A percentile compares a stretch with the other conserved stretches of the same genome.
These are phyloP conservation scores for Palythoa grandiflora DNA, from an alignment of 92 coral and sea anemone genomes.

Conservation along the genomic window DNA sequence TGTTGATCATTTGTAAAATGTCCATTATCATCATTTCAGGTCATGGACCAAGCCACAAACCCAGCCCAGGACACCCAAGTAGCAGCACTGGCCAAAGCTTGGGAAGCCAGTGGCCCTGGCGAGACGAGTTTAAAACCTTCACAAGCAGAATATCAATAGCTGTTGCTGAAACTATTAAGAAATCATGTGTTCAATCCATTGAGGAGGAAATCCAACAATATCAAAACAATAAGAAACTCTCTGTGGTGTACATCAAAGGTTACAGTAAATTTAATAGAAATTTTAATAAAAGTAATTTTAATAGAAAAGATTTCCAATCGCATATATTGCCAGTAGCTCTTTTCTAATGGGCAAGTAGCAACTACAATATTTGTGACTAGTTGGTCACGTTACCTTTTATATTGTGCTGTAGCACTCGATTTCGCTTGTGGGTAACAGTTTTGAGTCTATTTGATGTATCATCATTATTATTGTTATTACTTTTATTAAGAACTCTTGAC, in stretches of 20 bases:
- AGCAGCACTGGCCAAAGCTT: conserved; percentile 44
- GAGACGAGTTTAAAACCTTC: conserved; percentile 83
- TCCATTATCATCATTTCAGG: not conserved
- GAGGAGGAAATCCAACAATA: conserved; percentile 71
- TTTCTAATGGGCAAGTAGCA: too few relatives aligned
- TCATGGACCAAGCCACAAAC: conserved; percentile 48
- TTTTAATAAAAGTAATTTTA: not conserved
- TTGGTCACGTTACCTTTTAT: too few relatives aligned
- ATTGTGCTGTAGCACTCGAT: too few relatives aligned
- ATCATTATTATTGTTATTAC: too few relatives aligned
- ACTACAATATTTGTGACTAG: too few relatives aligned
- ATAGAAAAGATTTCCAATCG: not conserved
- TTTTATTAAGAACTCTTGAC: too few relatives aligned
- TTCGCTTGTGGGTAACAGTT: too few relatives aligned
- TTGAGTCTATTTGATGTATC: too few relatives aligned
- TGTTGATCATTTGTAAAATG: not conserved
- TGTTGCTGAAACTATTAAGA: conserved; percentile 73
- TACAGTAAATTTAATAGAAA: not conserved
- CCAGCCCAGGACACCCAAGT: conserved; percentile 49
- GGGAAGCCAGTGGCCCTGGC: conserved; percentile 79
- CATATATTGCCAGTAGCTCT: not conserved
- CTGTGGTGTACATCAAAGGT: conserved; percentile 77
- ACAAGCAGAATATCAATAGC: conserved; percentile 79
- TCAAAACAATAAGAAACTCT: conserved; percentile 53
- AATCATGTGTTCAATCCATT: conserved; percentile 68